Evolutionary conservation across 2,888 invertebrate genomes (phyloP).

Genomic region (Zhuqinia jingwanae): DNA sequence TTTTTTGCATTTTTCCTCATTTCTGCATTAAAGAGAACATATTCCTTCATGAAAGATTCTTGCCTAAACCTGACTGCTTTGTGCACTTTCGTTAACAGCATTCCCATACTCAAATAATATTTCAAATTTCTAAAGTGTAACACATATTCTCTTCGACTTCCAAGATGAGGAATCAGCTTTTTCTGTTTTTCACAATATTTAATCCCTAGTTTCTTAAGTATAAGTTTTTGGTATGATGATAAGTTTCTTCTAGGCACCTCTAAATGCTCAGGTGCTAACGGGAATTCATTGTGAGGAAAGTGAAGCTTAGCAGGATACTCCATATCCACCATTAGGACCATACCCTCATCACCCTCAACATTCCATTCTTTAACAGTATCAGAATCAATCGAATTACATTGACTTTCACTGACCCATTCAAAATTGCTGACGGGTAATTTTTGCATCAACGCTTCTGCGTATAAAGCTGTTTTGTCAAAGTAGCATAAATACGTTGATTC

Average conservation of each 20-base stretch:
- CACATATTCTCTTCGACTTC: not conserved
- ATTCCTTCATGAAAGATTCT: slow-evolving; percentile 43
- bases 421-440: slow-evolving; percentile 24
- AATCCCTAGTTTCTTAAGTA: not conserved
- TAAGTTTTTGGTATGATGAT: not conserved
- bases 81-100: slow-evolving; percentile 36
- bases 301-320: slow-evolving; percentile 31
- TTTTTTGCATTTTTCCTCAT: slow-evolving; percentile 48
- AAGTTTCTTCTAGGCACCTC: not conserved
- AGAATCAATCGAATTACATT: not conserved
- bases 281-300: slow-evolving; percentile 39
- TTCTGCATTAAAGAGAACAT: slow-evolving; percentile 51
- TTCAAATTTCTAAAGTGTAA: slow-evolving; percentile 43
- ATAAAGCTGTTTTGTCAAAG: slow-evolving; percentile 49
- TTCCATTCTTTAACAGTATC: slow-evolving; percentile 30
- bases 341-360: slow-evolving; percentile 9
- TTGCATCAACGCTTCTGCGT: slow-evolving; percentile 28
- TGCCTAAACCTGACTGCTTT: slow-evolving; percentile 37
- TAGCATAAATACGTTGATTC: slow-evolving; percentile 15
- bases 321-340: slow-evolving; percentile 18
- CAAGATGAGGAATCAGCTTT: slow-evolving; percentile 53
- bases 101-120: slow-evolving; percentile 49
- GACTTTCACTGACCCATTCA: slow-evolving; percentile 21
- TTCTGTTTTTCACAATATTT: not conserved
- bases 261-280: slow-evolving; percentile 47